Evolutionary conservation across 2,797 vertebrate species (phyloP).

Genomic region (Malurus splendens): DNA sequence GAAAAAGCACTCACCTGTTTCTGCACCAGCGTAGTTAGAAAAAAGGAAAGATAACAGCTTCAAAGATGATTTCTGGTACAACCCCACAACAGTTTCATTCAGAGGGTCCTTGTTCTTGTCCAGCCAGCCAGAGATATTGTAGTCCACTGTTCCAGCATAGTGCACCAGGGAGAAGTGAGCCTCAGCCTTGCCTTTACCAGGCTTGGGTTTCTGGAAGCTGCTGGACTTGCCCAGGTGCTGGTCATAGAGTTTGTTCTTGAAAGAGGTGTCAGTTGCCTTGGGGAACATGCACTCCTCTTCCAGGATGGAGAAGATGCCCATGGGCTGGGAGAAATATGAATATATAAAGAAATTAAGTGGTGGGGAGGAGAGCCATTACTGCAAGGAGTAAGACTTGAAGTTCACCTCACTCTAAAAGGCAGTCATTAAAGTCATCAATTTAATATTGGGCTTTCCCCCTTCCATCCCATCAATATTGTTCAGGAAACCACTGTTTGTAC

Average conservation of each 20-base stretch:
- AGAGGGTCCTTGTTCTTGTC: slow-evolving; percentile 85
- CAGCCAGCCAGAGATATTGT: slow-evolving; percentile 84
- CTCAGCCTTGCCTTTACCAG: slow-evolving; percentile 79
- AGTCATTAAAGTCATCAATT: neutral
- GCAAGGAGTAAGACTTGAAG: neutral
- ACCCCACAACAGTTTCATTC: slow-evolving; percentile 81
- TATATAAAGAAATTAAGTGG: neutral
- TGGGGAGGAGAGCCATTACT: neutral
- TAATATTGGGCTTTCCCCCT: neutral
- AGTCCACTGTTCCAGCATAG: slow-evolving; percentile 86
- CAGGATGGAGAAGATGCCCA: slow-evolving; percentile 79
- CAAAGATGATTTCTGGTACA: slow-evolving; percentile 81
- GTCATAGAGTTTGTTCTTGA: slow-evolving; percentile 75
- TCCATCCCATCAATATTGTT: neutral
- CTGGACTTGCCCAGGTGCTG: slow-evolving; percentile 81
- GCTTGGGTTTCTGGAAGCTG: slow-evolving; percentile 78
- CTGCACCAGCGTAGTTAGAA: slow-evolving; percentile 61
- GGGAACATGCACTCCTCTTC: slow-evolving; percentile 82
- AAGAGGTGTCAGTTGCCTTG: slow-evolving; percentile 77
- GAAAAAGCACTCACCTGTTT: slow-evolving; percentile 54
- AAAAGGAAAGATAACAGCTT: slow-evolving; percentile 77
- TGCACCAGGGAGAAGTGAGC: slow-evolving; percentile 83
- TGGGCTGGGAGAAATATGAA: slow-evolving; percentile 43
- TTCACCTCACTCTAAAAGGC: neutral
- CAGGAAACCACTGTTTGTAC: neutral